Percentiles rank a stretch among this genome's conserved stretches.
phyloP scores from a whole-genome alignment of 2,797 vertebrate species.

The Pampus argenteus region DNA sequence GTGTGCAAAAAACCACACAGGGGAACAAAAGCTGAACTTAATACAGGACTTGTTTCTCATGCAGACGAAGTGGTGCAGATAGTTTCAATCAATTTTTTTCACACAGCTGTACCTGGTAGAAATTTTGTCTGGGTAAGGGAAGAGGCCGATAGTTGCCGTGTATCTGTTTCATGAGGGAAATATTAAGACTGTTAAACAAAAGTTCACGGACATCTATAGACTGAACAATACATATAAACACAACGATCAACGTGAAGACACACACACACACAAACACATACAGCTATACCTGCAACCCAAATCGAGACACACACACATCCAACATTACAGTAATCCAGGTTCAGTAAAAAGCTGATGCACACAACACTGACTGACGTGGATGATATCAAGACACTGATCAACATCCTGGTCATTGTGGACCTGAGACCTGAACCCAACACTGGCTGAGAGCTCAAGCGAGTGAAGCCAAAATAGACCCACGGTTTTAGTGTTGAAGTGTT shows the following conservation, averaged over 20 bases:
- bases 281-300: neutral
- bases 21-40: neutral
- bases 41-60: neutral
- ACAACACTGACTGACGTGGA: slow-evolving; percentile 27
- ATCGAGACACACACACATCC: neutral
- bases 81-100: too few species aligned
- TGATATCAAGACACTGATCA: slow-evolving; percentile 26
- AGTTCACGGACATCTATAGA: neutral
- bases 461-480: slow-evolving; percentile 53
- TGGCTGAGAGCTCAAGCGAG: neutral
- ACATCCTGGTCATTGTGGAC: slow-evolving; percentile 23
- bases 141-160: slow-evolving; percentile 44
- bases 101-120: slow-evolving; percentile 52
- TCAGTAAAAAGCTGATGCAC: neutral
- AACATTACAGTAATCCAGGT: neutral
- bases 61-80: slow-evolving; percentile 11
- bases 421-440: slow-evolving; percentile 9
- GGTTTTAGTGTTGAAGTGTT: neutral
- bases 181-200: slow-evolving; percentile 15
- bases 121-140: slow-evolving; percentile 44
- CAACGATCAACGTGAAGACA: neutral
- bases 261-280: slow-evolving; percentile 17
- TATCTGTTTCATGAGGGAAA: slow-evolving; percentile 47
- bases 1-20: neutral
- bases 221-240: neutral